Base-by-base conservation (phyloP, 2,113 vertebrate species). In the Cebus imitator region DNA sequence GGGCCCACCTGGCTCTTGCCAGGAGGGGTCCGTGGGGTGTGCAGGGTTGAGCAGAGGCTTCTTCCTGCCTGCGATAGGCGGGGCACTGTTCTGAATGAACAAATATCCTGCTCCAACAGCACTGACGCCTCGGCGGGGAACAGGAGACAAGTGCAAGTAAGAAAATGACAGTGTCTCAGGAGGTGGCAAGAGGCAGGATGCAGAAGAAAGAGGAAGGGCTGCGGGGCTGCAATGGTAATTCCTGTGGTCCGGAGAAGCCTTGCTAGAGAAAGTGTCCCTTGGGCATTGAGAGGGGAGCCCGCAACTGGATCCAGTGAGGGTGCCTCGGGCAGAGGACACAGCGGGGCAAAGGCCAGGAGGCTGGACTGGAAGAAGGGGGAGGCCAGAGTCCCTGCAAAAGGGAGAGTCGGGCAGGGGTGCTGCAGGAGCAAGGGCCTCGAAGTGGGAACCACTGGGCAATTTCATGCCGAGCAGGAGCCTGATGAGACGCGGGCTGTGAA, bases 401-500 rank as follows among this genome's bases (percentile, higher is more conserved):
- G 66, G 37, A 70, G n/a, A 17, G 52, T 52, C 16, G 16, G 52
- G 11, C 2, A 45, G 11, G 2, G 21, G 14, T 14, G 9, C 23
- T 27, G 8, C 13, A 10, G 52, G 12, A 16, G 14, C 6, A 11
- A 18, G 5, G 75, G 35, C 40, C 75, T 8, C 6, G 55, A 14
- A 5, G 1, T 2, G 8, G 61, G 40, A 27, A 40, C 35, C 17
- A 0, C 3, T 0, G 23, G 32, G 25, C 2, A 2, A 17, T 32
- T 68, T 68, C 17, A 18, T 64, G 85, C 18, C 0, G 21, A 50
- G 57, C 48, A 27, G 81, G 70, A 32, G 32, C 57, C 45, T 6
- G 0, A 9, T 0, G 27, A 2, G 48, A 14, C 52, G 17, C 2
- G 35, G 0, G 3, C 13, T 1, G 16, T 16, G 12, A 79, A 23